These are phyloP conservation scores for Ptilorrhoa leucosticta DNA, from an alignment of 2,113 vertebrate genomes.

Conservation along the genomic window DNA sequence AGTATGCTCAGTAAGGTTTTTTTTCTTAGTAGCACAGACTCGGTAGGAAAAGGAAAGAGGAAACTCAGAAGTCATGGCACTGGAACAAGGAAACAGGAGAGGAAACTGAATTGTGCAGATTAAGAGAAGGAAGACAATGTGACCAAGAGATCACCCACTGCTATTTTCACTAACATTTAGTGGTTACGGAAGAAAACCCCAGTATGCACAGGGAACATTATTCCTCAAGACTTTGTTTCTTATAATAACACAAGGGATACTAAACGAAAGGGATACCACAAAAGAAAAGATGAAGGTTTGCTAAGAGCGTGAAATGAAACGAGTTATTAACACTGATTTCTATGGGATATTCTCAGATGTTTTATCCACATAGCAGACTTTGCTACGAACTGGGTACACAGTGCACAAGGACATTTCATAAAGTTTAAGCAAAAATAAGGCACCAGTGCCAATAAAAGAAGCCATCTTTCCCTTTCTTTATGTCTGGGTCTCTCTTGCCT, in stretches of 20 bases:
- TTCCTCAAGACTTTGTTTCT: background rate
- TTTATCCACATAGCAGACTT: background rate
- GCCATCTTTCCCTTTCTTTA: background rate
- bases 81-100: background rate
- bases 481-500: background rate
- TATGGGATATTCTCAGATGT: background rate
- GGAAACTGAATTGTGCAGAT: background rate
- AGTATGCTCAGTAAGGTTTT: background rate
- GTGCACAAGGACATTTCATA: background rate
- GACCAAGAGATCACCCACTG: background rate
- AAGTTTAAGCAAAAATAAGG: background rate
- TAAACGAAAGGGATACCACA: background rate
- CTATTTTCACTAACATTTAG: background rate
- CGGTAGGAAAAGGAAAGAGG: background rate
- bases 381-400: background rate
- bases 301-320: background rate
- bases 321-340: background rate
- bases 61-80: background rate
- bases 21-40: background rate
- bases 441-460: background rate
- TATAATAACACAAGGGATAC: background rate
- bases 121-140: background rate
- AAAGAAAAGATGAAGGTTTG: background rate
- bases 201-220: background rate
- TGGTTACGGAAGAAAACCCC: background rate